Base-by-base conservation (phyloP, 2,888 invertebrate species). In the Papilio elwesi region DNA sequence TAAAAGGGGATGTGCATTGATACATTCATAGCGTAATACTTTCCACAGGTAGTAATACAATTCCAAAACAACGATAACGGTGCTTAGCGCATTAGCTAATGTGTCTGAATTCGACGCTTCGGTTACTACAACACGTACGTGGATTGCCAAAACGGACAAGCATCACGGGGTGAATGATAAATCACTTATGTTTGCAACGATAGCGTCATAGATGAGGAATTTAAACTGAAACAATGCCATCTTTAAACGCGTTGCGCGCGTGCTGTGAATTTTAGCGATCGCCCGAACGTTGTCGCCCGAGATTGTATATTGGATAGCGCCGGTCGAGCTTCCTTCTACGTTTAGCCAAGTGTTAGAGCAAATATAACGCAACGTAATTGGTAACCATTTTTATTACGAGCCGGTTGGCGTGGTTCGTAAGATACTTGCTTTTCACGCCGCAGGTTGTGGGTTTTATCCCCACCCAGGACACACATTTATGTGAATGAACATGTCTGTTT, bases 191-290 rank as follows among this genome's bases (percentile, higher is more conserved):
- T 75, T 81, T 87, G 87, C 87, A 87, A 78, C 82, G 78, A 83
- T 86, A 86, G 83, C 91, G 90, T 90, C 91, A 91, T 87, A 90
- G 86, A 85, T 83, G 79, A 85, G 83, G 91, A 90, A 91, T 91
- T 89, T 90, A 83, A 89, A 87, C 87, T 87, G 87, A 90, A 90
- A 91, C 91, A 91, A 92, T 92, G 87, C 86, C 86, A 88, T 88
- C 86, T 90, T 86, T 78, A 78, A 79, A 77, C 84, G 80, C 80
- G 82, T 75, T 79, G 76, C 74, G 82, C 78, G 80, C 91, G 91
- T 91, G 91, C 85, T 78, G 74, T 53, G 90, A 88, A 90, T 90
- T 74, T 73, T 66, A 63, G 55, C 51, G 57, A 52, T n/a, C 53
- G 68, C 38, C 52, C 36, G 47, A 68, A 52, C 70, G 73, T 47